Conservation (phyloP, 2,113 vertebrate genomes). For the Mionectes macconnelli region DNA sequence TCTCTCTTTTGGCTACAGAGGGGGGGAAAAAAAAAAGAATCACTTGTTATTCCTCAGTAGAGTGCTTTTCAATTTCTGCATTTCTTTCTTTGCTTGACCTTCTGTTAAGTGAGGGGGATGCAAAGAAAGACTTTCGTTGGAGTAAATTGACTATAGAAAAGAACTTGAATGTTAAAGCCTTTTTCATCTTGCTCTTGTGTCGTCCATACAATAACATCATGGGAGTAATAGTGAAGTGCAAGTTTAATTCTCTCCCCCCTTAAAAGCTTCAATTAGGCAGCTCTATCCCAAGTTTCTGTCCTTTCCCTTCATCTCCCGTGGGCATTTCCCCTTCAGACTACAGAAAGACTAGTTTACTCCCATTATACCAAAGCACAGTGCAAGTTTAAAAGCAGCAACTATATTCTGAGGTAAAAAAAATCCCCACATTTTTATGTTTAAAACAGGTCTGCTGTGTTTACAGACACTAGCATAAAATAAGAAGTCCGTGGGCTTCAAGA, state of each 20-base stretch:
- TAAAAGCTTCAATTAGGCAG: not conserved
- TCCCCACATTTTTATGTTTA: not conserved
- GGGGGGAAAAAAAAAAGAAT: not conserved
- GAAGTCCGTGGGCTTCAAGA: not conserved
- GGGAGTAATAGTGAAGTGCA: not conserved
- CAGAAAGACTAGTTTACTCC: not conserved
- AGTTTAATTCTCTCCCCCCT: not conserved
- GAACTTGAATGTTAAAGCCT: not conserved
- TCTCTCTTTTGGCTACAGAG: not conserved
- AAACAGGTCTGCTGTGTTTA: not conserved
- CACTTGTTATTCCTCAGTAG: not conserved
- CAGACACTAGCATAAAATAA: not conserved
- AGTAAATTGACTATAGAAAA: not conserved
- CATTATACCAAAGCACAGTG: not conserved
- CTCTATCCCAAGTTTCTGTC: not conserved
- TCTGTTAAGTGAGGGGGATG: not conserved
- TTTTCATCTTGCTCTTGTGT: not conserved
- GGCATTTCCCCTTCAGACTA: not conserved
- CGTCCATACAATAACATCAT: not conserved
- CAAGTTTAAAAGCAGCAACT: not conserved
- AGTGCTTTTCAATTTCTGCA: not conserved
- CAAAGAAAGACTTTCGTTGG: not conserved
- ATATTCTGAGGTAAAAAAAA: not conserved
- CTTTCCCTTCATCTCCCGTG: not conserved
- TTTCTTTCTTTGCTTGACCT: constrained; percentile 7